Evolutionary conservation across 2,797 vertebrate species (phyloP), one percentile per base, ranked within the genome.

Genomic region (Apogon talboti): DNA sequence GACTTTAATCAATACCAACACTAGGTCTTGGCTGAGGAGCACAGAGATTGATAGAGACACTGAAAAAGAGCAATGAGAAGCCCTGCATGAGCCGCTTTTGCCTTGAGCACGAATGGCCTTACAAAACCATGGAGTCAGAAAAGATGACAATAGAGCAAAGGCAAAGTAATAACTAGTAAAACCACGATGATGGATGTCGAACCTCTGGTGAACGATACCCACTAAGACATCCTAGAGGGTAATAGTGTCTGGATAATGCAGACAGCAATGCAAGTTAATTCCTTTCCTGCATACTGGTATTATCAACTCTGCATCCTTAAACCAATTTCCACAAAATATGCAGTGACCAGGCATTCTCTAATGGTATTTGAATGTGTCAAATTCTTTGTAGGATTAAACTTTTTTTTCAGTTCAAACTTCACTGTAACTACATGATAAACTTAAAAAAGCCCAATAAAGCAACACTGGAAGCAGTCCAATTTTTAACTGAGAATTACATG

Each of bases 1-100:
- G 4, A 74, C 62, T 86, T 85, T 90, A 90, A 92, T 92, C 87
- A 91, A 89, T 88, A 91, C 78, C 87, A 87, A 87, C 76, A 79
- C 85, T 71, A 76, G 84, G 58, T 69, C 79, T 89, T 88, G 85
- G 84, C 80, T 79, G 60, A 66, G 45, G 72, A 89, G 79, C 67
- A 62, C 7, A 75, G 57, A 58, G 59, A 79, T 62, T 15, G 38
- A 79, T 46, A 53, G 58, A 66, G 44, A 68, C 28, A 58, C 59
- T 7, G 70, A 85, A 47, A 55, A 9, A 3, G 51, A 74, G 53
- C 2, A 24, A 68, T 50, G 83, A 46, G 56, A 69, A 72, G 67
- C 58, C 57, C 78, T 52, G 50, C 70, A 71, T 74, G 54, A 76
- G 69, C 60, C 66, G 70, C 48, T 77, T 82, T 83, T 35, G 74